Base-by-base conservation (phyloP, 2,113 vertebrate species). In the Pyxicephalus adspersus region DNA sequence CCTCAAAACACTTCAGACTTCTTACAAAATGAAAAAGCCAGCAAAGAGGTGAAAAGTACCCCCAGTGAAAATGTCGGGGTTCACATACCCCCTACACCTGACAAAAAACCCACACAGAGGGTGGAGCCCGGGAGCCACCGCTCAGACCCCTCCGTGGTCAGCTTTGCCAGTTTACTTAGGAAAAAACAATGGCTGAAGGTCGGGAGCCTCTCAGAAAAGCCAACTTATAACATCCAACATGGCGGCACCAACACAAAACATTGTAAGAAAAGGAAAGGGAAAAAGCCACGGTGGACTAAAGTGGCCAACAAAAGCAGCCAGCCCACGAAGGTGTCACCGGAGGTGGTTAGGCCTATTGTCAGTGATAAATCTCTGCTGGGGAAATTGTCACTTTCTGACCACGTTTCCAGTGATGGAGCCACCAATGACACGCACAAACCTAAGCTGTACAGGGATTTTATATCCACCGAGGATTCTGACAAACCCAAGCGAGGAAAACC, bases 241-340 rank as follows among this genome's bases (percentile, higher is more conserved):
- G 84, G 91, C 28, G 89, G 89, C 28, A 0, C 86, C 64, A 65
- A 86, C 87, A 91, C 95, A 18, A 95, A 95, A 60, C 92, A 94
- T 1, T 87, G 96, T 6, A 97, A 96, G 89, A 98, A 96, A 83
- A 94, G 94, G 19, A 98, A 98, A 89, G 93, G 96, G 60, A 91
- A 95, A 84, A 93, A 95, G 70, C 93, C 95, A 61, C 93, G 95
- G n/a, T 96, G 96, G 95, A 97, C 95, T 78, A 97, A 94, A 86
- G 91, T 95, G 81, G 93, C 96, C 81, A 93, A 95, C 2, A 88
- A 91, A 79, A 88, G 29, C 66, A 0, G 87, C 63, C 86, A 87
- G 0, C 87, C 91, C 81, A 86, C 92, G 0, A 93, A 92, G 85
- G 91, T 87, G 51, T 70, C 92, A 17, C 90, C 91, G 73, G 89